phyloP scores from a whole-genome alignment of 2,113 vertebrate genomes.

The Craseonycteris thonglongyai region DNA sequence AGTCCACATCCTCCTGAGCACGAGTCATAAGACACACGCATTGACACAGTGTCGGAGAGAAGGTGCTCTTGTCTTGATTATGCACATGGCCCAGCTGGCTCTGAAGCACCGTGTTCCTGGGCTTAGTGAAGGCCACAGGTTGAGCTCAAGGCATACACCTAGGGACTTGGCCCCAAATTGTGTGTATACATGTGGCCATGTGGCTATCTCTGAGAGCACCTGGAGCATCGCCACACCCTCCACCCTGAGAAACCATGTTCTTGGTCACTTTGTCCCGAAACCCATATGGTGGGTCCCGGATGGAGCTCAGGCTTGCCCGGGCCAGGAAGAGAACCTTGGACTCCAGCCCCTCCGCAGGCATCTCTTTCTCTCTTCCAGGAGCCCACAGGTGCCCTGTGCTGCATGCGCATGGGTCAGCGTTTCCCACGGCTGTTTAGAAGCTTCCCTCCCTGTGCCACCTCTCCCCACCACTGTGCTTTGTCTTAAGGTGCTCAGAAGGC shows the following conservation, averaged over 20 bases:
- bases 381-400: accelerated
- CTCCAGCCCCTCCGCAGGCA: background rate
- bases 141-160: background rate
- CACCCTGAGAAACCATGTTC: background rate
- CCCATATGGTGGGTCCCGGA: background rate
- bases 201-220: background rate
- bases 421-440: background rate
- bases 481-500: background rate
- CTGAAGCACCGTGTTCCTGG: background rate
- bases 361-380: background rate
- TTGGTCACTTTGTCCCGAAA: background rate
- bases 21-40: background rate
- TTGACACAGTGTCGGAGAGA: background rate
- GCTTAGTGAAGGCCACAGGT: background rate
- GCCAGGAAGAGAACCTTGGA: background rate
- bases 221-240: background rate
- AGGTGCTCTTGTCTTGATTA: background rate
- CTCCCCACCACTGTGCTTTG: background rate
- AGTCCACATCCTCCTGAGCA: background rate
- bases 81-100: background rate
- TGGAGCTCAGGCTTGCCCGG: background rate
- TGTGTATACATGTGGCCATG: background rate
- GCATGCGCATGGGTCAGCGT: background rate
- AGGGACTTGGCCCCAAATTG: background rate
- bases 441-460: background rate